Conservation (phyloP, 2,888 invertebrate genomes). For the Oxyteleia sp. region DNA sequence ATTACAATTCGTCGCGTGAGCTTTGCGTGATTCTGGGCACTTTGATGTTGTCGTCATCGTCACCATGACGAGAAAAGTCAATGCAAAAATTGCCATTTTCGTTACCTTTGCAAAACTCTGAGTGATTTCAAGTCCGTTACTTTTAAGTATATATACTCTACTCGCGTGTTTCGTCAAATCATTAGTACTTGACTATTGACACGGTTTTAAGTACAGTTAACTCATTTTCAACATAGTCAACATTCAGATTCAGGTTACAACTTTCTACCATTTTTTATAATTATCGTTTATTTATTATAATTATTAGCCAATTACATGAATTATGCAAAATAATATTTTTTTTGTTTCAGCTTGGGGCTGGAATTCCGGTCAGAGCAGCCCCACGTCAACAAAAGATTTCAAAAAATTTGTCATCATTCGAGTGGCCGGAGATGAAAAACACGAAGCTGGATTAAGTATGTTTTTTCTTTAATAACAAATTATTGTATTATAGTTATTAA, state of each 20-base stretch:
- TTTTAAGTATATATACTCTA: constrained; percentile 73
- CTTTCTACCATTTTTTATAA: constrained; percentile 44
- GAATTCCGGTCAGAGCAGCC: constrained; percentile 88
- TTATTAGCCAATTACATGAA: neutral
- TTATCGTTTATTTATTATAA: constrained; percentile 10
- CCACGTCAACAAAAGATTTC: constrained; percentile 88
- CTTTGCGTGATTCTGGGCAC: constrained; percentile 82
- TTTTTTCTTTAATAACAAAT: no score
- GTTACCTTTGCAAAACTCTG: constrained; percentile 57
- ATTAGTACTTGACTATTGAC: constrained; percentile 77
- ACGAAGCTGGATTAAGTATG: constrained; percentile 86
- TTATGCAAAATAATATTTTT: neutral
- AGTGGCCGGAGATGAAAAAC: constrained; percentile 89
- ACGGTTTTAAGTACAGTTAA: constrained; percentile 80
- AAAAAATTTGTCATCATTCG: constrained; percentile 90
- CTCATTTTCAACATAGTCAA: constrained; percentile 51
- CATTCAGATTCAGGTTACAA: constrained; percentile 29
- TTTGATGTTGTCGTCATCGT: constrained; percentile 72
- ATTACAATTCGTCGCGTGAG: constrained; percentile 83
- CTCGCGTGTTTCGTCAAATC: constrained; percentile 76
- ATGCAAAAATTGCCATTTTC: constrained; percentile 51
- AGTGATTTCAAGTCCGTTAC: constrained; percentile 64
- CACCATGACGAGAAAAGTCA: constrained; percentile 51
- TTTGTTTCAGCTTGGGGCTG: constrained; percentile 88
- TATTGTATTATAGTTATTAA: no score